These are phyloP conservation scores for Macaca nemestrina DNA, from an alignment of 2,113 vertebrate genomes.

Conservation along the genomic window DNA sequence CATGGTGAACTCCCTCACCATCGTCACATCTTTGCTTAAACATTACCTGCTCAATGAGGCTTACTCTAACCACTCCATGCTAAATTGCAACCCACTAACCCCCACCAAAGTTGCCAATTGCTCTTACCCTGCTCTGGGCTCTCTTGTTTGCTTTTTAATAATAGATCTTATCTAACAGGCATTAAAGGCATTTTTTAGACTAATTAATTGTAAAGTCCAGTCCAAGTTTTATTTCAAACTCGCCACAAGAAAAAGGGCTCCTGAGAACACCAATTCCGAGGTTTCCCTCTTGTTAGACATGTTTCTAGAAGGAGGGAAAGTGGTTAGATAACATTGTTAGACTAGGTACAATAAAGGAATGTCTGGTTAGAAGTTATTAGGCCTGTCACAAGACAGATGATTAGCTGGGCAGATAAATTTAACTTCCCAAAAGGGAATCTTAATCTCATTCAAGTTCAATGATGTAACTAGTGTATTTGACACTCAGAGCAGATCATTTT, in stretches of 20 bases:
- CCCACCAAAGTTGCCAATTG: not conserved
- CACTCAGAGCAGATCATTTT: constrained; percentile 11
- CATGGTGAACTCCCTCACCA: not conserved
- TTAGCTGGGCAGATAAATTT: constrained; percentile 29
- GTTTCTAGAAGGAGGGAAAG: not conserved
- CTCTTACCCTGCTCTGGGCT: not conserved
- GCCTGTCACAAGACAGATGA: constrained; percentile 39
- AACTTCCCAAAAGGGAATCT: constrained; percentile 40
- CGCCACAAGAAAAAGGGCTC: not conserved
- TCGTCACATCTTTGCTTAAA: not conserved
- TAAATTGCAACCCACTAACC: not conserved
- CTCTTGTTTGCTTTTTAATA: not conserved
- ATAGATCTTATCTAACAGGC: not conserved
- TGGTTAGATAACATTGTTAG: constrained; percentile 45
- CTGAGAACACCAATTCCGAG: constrained; percentile 16
- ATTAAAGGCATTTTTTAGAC: constrained; percentile 7
- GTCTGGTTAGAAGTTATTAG: constrained; percentile 51
- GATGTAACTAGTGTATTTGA: not conserved
- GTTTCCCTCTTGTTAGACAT: not conserved
- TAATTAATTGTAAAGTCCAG: not conserved
- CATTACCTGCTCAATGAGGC: not conserved
- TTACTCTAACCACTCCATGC: not conserved
- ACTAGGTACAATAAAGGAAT: constrained; percentile 1
- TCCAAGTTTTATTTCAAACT: constrained; percentile 44
- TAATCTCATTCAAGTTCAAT: constrained; percentile 44